A percentile compares a stretch with the other conserved stretches of the same genome.
These are phyloP conservation scores for Coenonympha arcania DNA, from an alignment of 2,888 invertebrate genomes.

Conservation along the genomic window DNA sequence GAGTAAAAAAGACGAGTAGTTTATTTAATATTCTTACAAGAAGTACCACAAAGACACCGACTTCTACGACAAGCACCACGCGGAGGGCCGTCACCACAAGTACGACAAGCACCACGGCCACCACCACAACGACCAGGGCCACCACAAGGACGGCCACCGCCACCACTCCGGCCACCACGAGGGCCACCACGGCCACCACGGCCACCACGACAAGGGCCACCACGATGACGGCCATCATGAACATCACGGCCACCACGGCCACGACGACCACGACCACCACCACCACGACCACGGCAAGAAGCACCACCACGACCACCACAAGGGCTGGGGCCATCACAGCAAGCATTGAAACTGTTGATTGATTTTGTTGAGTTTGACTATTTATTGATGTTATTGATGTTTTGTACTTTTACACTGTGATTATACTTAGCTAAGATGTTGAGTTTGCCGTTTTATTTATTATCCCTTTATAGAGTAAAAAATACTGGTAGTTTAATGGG, in stretches of 20 bases:
- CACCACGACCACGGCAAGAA: constrained; percentile 84
- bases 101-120: constrained; percentile 88
- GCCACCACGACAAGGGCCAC: constrained; percentile 82
- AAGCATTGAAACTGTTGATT: constrained; percentile 41
- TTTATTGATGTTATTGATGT: constrained; percentile 27
- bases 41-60: too few relatives aligned
- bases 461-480: too few relatives aligned
- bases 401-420: constrained; percentile 23
- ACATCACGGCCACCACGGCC: neutral
- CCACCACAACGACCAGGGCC: constrained; percentile 86
- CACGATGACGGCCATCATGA: constrained; percentile 79
- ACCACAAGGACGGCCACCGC: constrained; percentile 85
- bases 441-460: neutral
- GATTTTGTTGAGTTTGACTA: constrained; percentile 25
- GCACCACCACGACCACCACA: constrained; percentile 81
- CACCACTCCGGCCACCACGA: constrained; percentile 85
- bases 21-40: constrained; percentile 45
- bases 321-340: constrained; percentile 79
- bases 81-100: too few relatives aligned
- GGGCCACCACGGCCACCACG: constrained; percentile 73
- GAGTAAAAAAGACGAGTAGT: too few relatives aligned
- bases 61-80: too few relatives aligned
- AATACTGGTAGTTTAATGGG: too few relatives aligned
- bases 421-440: constrained; percentile 3
- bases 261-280: neutral